Conservation (phyloP, 2,888 invertebrate genomes). For the Imbricaverruca yamaguchii region DNA sequence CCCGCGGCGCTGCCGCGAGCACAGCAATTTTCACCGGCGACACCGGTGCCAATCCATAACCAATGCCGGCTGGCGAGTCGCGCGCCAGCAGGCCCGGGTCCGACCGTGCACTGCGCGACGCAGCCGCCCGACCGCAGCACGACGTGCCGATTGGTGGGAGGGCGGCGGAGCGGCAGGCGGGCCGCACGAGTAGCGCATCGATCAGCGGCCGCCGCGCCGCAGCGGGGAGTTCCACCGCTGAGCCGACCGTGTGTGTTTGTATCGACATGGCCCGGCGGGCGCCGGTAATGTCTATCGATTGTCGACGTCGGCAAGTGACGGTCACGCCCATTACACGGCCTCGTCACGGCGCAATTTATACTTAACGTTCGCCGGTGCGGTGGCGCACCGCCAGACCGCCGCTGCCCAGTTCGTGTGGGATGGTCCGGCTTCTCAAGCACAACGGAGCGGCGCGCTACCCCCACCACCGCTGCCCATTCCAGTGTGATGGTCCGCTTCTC, state of each 20-base stretch:
- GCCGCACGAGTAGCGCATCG: too few relatives aligned
- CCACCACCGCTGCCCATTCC: neutral
- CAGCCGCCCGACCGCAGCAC: too few relatives aligned
- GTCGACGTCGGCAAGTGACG: neutral
- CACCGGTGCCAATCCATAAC: neutral
- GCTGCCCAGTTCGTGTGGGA: neutral
- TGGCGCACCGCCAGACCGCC: neutral
- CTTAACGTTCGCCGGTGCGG: neutral
- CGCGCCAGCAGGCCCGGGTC: neutral
- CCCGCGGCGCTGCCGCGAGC: neutral
- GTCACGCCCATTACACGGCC: neutral
- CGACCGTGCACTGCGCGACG: neutral
- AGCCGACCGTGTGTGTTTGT: neutral
- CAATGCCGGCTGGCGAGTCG: neutral
- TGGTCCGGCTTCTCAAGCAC: neutral
- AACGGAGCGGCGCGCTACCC: neutral
- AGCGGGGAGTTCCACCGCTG: neutral
- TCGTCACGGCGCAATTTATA: neutral
- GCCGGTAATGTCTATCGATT: conserved; percentile 5
- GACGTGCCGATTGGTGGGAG: too few relatives aligned
- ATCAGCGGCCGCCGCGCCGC: neutral
- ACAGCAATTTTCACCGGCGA: neutral
- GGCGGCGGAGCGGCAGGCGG: too few relatives aligned
- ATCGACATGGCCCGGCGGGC: neutral
- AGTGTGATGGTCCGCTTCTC: neutral